Conservation (phyloP, 37 sponge, comb jelly and placozoan genomes). For the Theonella swinhoei region DNA sequence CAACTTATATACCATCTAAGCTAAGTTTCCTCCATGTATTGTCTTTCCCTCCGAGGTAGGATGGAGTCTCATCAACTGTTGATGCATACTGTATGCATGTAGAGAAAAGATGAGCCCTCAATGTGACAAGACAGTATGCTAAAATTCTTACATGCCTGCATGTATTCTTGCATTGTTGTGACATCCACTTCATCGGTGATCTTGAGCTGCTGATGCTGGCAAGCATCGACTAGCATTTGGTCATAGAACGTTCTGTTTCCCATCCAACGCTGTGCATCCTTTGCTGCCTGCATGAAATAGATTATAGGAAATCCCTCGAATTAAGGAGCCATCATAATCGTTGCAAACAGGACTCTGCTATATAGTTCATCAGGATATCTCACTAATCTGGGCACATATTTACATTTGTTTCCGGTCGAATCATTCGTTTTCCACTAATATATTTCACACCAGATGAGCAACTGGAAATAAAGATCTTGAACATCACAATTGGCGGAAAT, state of each 20-base stretch:
- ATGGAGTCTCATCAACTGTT: conserved; percentile 89
- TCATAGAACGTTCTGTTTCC: conserved; percentile 85
- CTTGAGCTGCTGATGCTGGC: conserved; percentile 59
- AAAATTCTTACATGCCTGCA: conserved; percentile 55
- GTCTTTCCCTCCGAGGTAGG: conserved; percentile 89
- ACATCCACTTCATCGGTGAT: conserved; percentile 90
- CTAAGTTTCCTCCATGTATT: conserved; percentile 90
- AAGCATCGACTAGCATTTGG: conserved; percentile 84
- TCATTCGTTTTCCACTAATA: conserved; percentile 86
- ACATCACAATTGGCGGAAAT: conserved; percentile 92
- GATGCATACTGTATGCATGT: conserved; percentile 46
- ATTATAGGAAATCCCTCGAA: background rate
- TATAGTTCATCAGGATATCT: too few species aligned
- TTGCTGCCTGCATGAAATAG: conserved; percentile 73
- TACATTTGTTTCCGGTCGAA: conserved; percentile 80
- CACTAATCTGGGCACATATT: background rate
- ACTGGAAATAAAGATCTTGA: conserved; percentile 86
- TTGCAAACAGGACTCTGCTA: background rate
- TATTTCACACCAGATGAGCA: conserved; percentile 51
- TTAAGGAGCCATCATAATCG: background rate
- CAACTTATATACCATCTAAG: conserved; percentile 55
- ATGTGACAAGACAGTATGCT: too few species aligned
- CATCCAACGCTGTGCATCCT: conserved; percentile 91
- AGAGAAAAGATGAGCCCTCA: background rate
- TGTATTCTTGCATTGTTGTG: conserved; percentile 89